Base-by-base conservation (phyloP, 2,113 vertebrate species). In the Onychostruthus taczanowskii region DNA sequence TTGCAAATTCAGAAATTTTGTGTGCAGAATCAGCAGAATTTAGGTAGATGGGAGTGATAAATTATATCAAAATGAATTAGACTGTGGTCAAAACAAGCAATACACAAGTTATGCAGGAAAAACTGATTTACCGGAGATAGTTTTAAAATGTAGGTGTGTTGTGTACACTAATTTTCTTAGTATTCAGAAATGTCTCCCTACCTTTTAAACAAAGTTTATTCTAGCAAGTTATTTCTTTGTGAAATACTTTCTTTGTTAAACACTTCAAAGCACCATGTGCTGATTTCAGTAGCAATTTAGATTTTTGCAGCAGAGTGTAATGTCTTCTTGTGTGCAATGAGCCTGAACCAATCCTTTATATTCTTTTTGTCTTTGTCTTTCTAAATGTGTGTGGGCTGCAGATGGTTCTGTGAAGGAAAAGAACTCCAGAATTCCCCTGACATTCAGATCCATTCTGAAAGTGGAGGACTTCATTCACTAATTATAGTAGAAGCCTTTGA, bases 331-430 rank as follows among this genome's bases (percentile, higher is more conserved):
- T 63, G 79, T 90, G 62, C 2, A 0, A 84, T 87, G 75, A 79
- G 43, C 88, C 46, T 83, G 64, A 95, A 95, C 69, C 82, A 79
- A 62, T 92, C 43, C 72, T 78, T 92, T 78, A 53, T 82, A 68
- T 62, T 68, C 18, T 87, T 76, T 93, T 84, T 93, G 50, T 24
- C 44, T 91, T 52, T 94, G 21, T 87, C 70, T 97, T 88, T 80
- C 49, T 94, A 90, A 90, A 94, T 86, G 13, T 73, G 72, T 95
- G 94, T 90, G 94, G 89, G 82, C 93, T 91, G 50, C 98, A 99
- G 99, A 98, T 99, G 99, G 99, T 99, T 99, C 98, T 99, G 99
- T 97, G 99, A 99, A 97, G 99, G 99, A 33, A 98, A 98, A 39
- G 99, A 99, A 94, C 98, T 99, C 23, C 98, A 98, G 85, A 98